These are phyloP conservation scores for Ophion obscuratus DNA, from an alignment of 2,888 invertebrate genomes.

Conservation along the genomic window DNA sequence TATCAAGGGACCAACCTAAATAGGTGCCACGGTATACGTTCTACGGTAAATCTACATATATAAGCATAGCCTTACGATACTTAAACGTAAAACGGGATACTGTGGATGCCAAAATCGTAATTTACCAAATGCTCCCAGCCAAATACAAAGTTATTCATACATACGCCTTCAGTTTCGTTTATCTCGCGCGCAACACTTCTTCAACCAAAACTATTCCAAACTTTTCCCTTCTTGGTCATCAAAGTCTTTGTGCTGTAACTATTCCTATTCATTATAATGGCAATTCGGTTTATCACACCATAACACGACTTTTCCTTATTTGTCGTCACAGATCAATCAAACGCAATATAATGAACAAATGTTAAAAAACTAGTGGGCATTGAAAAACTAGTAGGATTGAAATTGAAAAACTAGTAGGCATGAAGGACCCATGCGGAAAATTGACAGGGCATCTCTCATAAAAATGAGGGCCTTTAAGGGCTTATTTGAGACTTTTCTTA, in stretches of 20 bases:
- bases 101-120: conserved; percentile 25
- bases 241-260: not conserved
- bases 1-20: conserved; percentile 32
- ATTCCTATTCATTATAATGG: not conserved
- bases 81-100: conserved; percentile 1
- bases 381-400: not conserved
- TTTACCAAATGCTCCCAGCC: conserved; percentile 11
- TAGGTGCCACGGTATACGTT: conserved; percentile 21
- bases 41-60: conserved; percentile 12
- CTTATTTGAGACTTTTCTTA: no score
- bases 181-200: conserved; percentile 7
- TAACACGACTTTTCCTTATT: not conserved
- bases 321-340: not conserved
- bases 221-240: not conserved
- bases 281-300: not conserved
- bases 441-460: no score
- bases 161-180: conserved; percentile 29
- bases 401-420: no score
- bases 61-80: conserved; percentile 19
- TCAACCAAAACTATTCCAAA: not conserved
- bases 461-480: no score
- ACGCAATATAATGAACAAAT: not conserved
- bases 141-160: conserved; percentile 43
- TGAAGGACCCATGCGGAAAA: no score
- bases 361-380: not conserved